Percentiles rank a stretch among this genome's conserved stretches.
Conservation (phyloP, 2,113 vertebrate genomes). For the Barnardius zonarius region DNA sequence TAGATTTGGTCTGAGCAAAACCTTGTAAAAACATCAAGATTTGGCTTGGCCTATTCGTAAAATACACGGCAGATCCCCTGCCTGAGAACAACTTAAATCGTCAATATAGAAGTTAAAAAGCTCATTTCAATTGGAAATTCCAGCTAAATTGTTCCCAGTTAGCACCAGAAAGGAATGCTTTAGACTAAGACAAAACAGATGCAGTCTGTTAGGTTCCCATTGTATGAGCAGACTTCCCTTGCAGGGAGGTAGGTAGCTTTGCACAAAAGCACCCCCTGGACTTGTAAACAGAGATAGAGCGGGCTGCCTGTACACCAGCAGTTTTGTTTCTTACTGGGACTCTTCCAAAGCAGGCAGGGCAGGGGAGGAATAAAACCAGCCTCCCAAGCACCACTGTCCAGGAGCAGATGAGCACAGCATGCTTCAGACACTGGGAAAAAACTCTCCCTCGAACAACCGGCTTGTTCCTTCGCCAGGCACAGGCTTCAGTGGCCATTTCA, state of each 20-base stretch:
- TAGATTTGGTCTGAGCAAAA: background rate
- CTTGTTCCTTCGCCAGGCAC: background rate
- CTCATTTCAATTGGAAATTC: conserved; percentile 65
- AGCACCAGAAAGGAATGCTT: conserved; percentile 69
- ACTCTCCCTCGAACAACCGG: background rate
- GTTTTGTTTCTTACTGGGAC: background rate
- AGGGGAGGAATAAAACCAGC: background rate
- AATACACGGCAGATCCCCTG: conserved; percentile 24
- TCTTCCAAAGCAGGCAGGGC: background rate
- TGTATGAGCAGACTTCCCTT: conserved; percentile 32
- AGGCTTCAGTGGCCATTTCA: background rate
- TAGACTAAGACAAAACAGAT: conserved; percentile 68
- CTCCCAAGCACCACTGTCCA: background rate
- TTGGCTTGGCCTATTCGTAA: conserved; percentile 9
- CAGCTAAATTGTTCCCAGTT: conserved; percentile 68
- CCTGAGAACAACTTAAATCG: conserved; percentile 42
- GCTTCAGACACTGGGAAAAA: background rate
- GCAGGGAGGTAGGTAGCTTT: conserved; percentile 55
- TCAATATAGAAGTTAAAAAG: conserved; percentile 45
- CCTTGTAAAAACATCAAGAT: background rate
- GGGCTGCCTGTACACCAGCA: background rate
- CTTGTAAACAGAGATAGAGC: conserved; percentile 44
- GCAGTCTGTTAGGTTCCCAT: conserved; percentile 57
- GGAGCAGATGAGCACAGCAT: background rate
- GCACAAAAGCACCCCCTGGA: background rate